Conservation (phyloP, 2,888 invertebrate genomes). For the Blomia tropicalis region DNA sequence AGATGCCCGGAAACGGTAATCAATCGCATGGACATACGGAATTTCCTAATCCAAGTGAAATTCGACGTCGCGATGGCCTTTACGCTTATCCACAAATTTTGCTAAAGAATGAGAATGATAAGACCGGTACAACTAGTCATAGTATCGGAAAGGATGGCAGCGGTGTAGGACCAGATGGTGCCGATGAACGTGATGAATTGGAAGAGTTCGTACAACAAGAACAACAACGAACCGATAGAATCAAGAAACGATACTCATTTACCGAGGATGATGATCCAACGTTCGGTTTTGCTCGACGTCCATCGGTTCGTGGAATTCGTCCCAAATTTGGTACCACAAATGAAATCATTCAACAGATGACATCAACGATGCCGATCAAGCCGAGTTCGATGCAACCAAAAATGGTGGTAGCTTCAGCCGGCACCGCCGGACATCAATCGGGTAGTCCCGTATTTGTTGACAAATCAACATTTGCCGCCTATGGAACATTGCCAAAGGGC, state of each 20-base stretch:
- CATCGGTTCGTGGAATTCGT: constrained; percentile 30
- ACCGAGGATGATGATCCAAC: constrained; percentile 31
- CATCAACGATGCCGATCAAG: neutral
- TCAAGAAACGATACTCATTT: constrained; percentile 30
- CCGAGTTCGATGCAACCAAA: neutral
- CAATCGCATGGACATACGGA: constrained; percentile 15
- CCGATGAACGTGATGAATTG: constrained; percentile 27
- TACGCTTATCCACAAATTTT: constrained; percentile 25
- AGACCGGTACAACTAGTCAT: neutral
- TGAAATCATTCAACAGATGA: constrained; percentile 28
- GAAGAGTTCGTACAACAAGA: constrained; percentile 30
- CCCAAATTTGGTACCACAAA: constrained; percentile 28
- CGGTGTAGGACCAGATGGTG: neutral
- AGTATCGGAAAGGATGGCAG: neutral
- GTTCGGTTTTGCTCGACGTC: constrained; percentile 31
- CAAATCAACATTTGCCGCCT: neutral
- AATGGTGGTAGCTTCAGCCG: neutral
- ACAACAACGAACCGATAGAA: constrained; percentile 28
- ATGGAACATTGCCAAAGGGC: neutral
- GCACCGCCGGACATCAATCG: neutral
- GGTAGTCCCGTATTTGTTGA: neutral
- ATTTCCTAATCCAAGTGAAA: constrained; percentile 27
- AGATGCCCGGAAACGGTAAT: neutral
- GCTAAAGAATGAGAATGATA: constrained; percentile 13
- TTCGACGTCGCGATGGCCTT: constrained; percentile 25